Conservation (phyloP, 2,113 vertebrate genomes). For the Cricetomys ansorgei region DNA sequence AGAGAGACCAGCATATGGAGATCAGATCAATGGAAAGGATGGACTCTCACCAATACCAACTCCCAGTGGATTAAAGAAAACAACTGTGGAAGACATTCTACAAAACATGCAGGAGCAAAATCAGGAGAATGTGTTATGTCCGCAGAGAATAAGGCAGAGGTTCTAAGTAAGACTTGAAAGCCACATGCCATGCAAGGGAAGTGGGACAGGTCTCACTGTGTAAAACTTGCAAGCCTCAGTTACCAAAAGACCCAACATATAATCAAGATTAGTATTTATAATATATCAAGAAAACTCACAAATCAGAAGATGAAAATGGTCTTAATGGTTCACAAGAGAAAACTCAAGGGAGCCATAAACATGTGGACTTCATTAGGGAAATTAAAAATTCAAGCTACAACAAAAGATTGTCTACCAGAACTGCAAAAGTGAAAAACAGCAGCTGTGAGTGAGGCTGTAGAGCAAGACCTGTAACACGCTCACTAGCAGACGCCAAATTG, state of each 20-base stretch:
- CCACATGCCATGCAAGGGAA: not conserved
- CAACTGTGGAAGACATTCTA: not conserved
- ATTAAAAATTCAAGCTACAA: not conserved
- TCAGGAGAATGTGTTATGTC: not conserved
- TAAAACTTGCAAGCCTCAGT: not conserved
- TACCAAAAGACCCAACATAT: not conserved
- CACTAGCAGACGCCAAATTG: not conserved
- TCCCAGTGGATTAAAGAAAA: not conserved
- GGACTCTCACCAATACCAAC: not conserved
- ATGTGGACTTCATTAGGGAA: not conserved
- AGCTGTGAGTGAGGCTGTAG: not conserved
- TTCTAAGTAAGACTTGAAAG: not conserved
- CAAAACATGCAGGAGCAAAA: not conserved
- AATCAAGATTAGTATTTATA: constrained; percentile 4
- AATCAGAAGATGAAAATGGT: not conserved
- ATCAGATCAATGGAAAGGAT: not conserved
- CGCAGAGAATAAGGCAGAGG: not conserved
- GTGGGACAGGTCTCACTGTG: not conserved
- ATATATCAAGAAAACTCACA: not conserved
- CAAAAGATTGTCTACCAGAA: not conserved
- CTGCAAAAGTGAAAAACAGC: not conserved
- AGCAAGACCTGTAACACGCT: not conserved
- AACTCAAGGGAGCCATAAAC: not conserved
- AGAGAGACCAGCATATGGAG: not conserved
- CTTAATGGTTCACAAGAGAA: not conserved